phyloP scores from a whole-genome alignment of 2,113 vertebrate species.

The Lasiurus borealis region DNA sequence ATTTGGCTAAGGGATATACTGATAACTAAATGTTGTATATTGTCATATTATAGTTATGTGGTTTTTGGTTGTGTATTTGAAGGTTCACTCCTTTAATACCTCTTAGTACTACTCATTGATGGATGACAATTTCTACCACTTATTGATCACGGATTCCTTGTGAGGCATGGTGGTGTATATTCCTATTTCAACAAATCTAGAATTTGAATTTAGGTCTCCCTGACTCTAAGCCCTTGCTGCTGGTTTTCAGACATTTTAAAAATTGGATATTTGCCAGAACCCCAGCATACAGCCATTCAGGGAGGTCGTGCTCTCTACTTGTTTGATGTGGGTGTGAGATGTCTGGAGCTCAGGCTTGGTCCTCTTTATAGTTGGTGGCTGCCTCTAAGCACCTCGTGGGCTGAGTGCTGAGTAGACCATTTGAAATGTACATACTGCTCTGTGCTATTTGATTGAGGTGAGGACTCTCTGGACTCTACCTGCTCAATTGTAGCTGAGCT shows the following conservation, averaged over 20 bases:
- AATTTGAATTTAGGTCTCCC: not conserved
- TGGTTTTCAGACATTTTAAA: slow-evolving; percentile 25
- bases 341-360: not conserved
- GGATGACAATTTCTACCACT: not conserved
- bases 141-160: not conserved
- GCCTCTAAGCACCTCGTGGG: not conserved
- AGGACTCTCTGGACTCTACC: not conserved
- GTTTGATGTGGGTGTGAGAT: not conserved
- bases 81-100: not conserved
- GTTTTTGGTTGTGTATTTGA: not conserved
- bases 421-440: not conserved
- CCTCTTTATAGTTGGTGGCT: not conserved
- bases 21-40: not conserved
- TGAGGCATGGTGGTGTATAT: not conserved
- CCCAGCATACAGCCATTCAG: not conserved
- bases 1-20: not conserved
- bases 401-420: not conserved
- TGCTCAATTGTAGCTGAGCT: not conserved
- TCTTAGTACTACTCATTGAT: not conserved
- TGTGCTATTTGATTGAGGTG: not conserved
- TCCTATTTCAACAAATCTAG: not conserved
- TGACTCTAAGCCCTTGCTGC: not conserved
- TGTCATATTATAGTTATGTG: not conserved
- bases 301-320: not conserved
- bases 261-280: not conserved